Percentiles rank a stretch among this genome's conserved stretches.
phyloP scores from a whole-genome alignment of 2,888 invertebrate genomes.

The Tortrix viridana region DNA sequence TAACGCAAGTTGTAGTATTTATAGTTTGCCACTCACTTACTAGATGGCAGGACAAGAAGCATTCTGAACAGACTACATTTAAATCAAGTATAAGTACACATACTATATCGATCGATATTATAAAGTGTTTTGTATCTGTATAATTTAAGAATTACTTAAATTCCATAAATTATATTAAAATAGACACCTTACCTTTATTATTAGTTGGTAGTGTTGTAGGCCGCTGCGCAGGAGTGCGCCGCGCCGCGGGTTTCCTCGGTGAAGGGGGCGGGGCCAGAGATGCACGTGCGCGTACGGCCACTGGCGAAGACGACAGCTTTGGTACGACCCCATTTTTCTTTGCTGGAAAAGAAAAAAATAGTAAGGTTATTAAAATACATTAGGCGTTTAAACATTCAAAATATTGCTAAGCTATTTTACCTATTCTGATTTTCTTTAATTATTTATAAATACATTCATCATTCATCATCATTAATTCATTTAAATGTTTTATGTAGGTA shows the following conservation, averaged over 20 bases:
- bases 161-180: neutral
- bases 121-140: too few relatives aligned
- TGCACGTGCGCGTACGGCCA: conserved; percentile 71
- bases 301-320: conserved; percentile 75
- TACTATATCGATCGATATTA: too few relatives aligned
- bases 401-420: too few relatives aligned
- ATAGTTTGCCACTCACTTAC: neutral
- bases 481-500: too few relatives aligned
- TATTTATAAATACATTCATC: too few relatives aligned
- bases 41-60: conserved; percentile 29
- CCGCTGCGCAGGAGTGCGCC: conserved; percentile 68
- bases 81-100: too few relatives aligned
- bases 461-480: too few relatives aligned
- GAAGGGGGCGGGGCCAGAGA: conserved; percentile 73
- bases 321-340: conserved; percentile 81
- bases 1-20: neutral
- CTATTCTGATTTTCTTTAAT: too few relatives aligned
- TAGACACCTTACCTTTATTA: conserved; percentile 48
- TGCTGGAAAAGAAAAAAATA: conserved; percentile 55
- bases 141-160: too few relatives aligned
- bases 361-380: too few relatives aligned
- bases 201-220: conserved; percentile 73
- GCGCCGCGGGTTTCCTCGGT: conserved; percentile 71
- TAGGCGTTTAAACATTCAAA: too few relatives aligned
- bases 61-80: too few relatives aligned